A percentile compares a stretch with the other conserved stretches of the same genome.
phyloP scores from a whole-genome alignment of 2,888 invertebrate genomes.

The Drosophila emarginata region DNA sequence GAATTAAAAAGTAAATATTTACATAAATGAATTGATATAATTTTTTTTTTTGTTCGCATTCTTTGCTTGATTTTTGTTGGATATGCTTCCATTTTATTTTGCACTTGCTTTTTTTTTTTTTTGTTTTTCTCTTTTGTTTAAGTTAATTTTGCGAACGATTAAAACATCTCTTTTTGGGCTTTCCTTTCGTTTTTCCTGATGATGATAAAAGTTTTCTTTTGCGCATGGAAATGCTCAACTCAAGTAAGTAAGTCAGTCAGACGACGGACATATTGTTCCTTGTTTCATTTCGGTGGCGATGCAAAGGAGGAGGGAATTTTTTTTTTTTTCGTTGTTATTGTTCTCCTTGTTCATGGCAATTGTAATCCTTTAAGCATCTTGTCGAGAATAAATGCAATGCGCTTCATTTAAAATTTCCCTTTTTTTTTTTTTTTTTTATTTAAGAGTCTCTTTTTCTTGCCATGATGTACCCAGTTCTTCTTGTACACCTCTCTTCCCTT shows the following conservation, averaged over 20 bases:
- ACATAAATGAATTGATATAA: too few species aligned
- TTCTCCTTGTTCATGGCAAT: constrained; percentile 51
- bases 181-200: constrained; percentile 4
- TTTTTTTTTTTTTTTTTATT: constrained; percentile 35
- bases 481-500: too few species aligned
- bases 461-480: too few species aligned
- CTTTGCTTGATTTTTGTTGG: too few species aligned
- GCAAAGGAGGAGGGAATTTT: not conserved
- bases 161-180: constrained; percentile 5
- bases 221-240: not conserved
- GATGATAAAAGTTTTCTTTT: constrained; percentile 5
- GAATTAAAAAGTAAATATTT: too few species aligned
- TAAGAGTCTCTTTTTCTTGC: constrained; percentile 20
- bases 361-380: constrained; percentile 70
- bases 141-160: constrained; percentile 22
- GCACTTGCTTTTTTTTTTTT: constrained; percentile 1
- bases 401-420: constrained; percentile 67
- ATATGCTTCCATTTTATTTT: too few species aligned
- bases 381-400: constrained; percentile 62
- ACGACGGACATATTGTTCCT: not conserved
- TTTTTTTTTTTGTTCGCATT: too few species aligned
- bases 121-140: constrained; percentile 28
- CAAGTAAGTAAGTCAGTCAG: not conserved
- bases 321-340: constrained; percentile 29
- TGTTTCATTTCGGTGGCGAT: not conserved